phyloP scores from a whole-genome alignment of 2,797 vertebrate species.

The Scyliorhinus canicula region DNA sequence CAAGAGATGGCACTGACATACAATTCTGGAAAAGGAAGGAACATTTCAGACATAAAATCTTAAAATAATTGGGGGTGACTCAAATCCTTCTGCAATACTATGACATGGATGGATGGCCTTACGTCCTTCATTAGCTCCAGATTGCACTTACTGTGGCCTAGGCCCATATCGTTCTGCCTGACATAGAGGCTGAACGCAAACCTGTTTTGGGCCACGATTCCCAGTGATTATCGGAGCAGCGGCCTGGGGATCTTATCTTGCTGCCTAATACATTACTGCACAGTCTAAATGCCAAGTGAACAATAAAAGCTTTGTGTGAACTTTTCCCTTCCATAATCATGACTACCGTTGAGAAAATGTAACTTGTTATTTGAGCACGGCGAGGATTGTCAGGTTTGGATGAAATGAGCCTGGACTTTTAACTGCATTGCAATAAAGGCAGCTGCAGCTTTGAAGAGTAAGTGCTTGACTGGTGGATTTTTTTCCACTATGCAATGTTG shows the following conservation, averaged over 20 bases:
- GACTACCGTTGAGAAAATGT: background rate
- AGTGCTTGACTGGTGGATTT: background rate
- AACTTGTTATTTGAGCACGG: slow-evolving; percentile 12
- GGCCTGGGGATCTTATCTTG: slow-evolving; percentile 42
- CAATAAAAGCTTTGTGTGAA: slow-evolving; percentile 39
- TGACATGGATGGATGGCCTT: background rate
- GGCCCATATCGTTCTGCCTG: background rate
- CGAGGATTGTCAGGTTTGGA: background rate
- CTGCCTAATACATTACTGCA: slow-evolving; percentile 35
- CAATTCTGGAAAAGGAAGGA: background rate
- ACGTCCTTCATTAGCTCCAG: background rate
- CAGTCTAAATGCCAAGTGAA: slow-evolving; percentile 43
- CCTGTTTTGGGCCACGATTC: background rate
- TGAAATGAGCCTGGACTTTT: background rate
- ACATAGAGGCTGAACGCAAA: background rate
- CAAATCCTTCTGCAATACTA: background rate
- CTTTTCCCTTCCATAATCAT: background rate
- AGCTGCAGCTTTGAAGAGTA: background rate
- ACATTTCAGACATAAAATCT: background rate
- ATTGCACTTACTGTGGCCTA: background rate
- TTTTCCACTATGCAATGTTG: background rate
- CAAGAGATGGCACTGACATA: background rate
- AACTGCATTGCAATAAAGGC: background rate
- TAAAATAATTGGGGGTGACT: slow-evolving; percentile 4
- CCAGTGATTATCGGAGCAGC: background rate